Evolutionary conservation across 2,888 invertebrate species (phyloP), one percentile per base, ranked within the genome.

Genomic region (Stenurella melanura): DNA sequence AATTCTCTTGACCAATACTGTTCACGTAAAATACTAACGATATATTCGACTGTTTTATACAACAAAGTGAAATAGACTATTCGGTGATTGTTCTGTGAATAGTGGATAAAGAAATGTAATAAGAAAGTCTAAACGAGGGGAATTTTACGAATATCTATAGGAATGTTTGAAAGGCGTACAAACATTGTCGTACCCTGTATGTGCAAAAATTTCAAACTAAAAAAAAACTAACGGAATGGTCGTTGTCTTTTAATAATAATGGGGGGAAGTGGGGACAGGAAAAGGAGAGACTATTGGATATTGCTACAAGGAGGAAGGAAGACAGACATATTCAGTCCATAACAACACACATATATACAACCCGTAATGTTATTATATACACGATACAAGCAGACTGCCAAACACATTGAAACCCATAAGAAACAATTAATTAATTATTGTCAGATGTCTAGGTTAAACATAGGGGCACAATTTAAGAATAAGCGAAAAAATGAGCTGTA

Each of bases 271-370:
- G 79, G 81, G 74, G 75, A 67, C 73, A 73, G 79, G 82, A 80
- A 58, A 78, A 80, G 80, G 77, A 78, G 67, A 81, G 78, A 81
- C 83, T 83, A 78, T 67, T 82, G 82, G 84, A 86, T 87, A 87
- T 86, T 87, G 86, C 86, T 88, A 87, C 82, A 81, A 82, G 82
- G 83, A 82, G 83, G 78, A 79, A 89, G 89, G 89, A 89, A 89
- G 89, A 89, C 89, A 87, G 87, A 88, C 87, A 85, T 85, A 85
- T 87, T 88, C 88, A 88, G 87, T 88, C 85, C 87, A 84, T 85
- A 85, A 85, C 81, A 83, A 85, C 84, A 84, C 82, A 82, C 82
- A 83, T 83, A 83, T 89, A 74, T 88, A 88, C 88, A 89, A 88
- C 88, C 88, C 88, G 87, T 88, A 88, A 85, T 86, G 81, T 85